Base-by-base conservation (phyloP, 1,140 invertebrate species). In the Triops longicaudatus region DNA sequence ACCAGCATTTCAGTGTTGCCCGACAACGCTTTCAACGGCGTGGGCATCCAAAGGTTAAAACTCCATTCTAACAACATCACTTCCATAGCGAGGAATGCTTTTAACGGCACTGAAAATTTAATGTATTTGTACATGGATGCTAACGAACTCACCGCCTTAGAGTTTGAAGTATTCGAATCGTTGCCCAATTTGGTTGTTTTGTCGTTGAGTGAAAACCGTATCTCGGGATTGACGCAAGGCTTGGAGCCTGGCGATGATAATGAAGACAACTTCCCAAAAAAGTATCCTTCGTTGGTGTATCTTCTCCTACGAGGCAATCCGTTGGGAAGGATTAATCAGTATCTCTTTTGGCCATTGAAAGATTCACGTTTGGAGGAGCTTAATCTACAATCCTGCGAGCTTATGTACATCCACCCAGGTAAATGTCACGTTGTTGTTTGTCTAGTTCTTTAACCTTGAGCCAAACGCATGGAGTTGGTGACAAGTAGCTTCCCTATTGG, bases 341-440 rank as follows among this genome's bases (percentile, higher is more conserved):
- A 77, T 73, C 42, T 73, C 14, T 78, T 78, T 37, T 44, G 41
- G 71, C 31, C 44, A 14, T 37, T 78, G 50, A 17, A 72, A 26
- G 31, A 78, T 26, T 72, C 43, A 17, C 63, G 22, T 22, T 11
- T 78, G n/a, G 75, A 73, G 41, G 78, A 78, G 63, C 74, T 78
- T n/a, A 78, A 77, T 73, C 72, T 78, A 12, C 76, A 78, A 73
- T 72, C 50, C n/a, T 78, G 78, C 26, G 31, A 27, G 14, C 63
- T 78, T n/a, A 37, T 28, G 12, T 76, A 42, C 74, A 78, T 78
- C 71, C 44, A 78, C 73, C 78, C 75, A 78, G 78, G 78, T 78
- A 78, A 41, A n/a, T 77, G 26, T 37, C n/a, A 28, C 31, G 31
- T 37, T 37, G 31, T 37, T 26, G n/a, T 26, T 2, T 26, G 6